Percentiles rank a stretch among this genome's conserved stretches.
phyloP scores from a whole-genome alignment of 2,888 invertebrate genomes.

The Eupithecia exiguata region DNA sequence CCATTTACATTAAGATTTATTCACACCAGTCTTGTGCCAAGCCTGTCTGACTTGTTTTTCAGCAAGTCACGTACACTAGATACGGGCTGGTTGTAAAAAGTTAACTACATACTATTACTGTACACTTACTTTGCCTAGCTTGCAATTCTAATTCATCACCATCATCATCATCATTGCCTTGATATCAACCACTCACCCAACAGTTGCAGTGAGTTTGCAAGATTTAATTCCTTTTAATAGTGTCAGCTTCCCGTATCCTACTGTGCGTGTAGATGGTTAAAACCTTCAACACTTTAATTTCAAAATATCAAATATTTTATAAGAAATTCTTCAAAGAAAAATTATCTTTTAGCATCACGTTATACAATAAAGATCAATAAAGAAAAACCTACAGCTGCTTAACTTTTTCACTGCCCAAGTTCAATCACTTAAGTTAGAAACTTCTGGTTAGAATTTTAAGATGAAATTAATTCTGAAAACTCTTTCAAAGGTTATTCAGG shows the following conservation, averaged over 20 bases:
- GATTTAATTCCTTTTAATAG: background rate
- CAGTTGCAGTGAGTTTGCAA: background rate
- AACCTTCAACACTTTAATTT: background rate
- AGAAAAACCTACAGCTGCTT: slow-evolving; percentile 2
- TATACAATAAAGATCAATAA: slow-evolving; percentile 6
- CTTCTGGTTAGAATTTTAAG: slow-evolving; percentile 2
- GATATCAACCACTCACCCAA: background rate
- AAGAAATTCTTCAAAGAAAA: background rate
- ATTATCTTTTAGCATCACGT: background rate
- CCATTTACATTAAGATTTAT: slow-evolving; percentile 33
- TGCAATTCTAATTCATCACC: background rate
- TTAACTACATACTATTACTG: slow-evolving; percentile 1
- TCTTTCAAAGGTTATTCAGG: background rate
- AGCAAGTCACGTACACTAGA: slow-evolving; percentile 24
- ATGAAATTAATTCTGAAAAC: slow-evolving; percentile 9
- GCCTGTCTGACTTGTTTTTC: slow-evolving; percentile 23
- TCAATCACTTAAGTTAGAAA: slow-evolving; percentile 6
- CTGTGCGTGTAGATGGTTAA: background rate
- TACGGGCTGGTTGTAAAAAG: slow-evolving; percentile 21
- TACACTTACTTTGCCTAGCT: background rate
- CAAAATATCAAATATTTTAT: background rate
- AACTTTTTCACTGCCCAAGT: slow-evolving; percentile 10
- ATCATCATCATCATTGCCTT: background rate
- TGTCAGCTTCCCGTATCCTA: background rate
- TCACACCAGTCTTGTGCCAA: slow-evolving; percentile 20